Base-by-base conservation (phyloP, 2,888 invertebrate species). In the Aphodius sticticus region DNA sequence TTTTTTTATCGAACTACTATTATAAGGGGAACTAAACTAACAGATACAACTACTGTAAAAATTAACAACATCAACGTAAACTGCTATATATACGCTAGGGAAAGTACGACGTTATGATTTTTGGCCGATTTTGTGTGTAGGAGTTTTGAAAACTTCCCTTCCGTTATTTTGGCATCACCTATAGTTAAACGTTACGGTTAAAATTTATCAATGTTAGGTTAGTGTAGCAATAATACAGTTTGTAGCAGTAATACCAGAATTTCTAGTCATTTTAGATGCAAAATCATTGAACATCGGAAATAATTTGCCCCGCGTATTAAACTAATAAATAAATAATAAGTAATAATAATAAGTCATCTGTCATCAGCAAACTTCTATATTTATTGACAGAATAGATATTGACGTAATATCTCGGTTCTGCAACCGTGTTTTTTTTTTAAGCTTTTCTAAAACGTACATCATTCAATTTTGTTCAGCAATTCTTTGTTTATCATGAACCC, bases 1-100 rank as follows among this genome's bases (percentile, higher is more conserved):
- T 53, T 53, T 53, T 53, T 53, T 53, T 53, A 9, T 53, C 7
- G 53, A 12, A 53, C 53, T 69, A 76, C 76, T 76, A 76, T 35
- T 70, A 76, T 76, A 80, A 72, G 72, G n/a, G 16, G 15, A n/a
- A 72, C 72, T 72, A 36, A 72, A 72, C 35, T 16, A 76, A 69
- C 26, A 76, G 69, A 69, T 53, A 35, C 53, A 12, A 12, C 53
- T 53, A 53, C 53, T 0, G 53, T 53, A 9, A 7, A 53, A 53
- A 53, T 53, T 53, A 53, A 53, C 53, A 53, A 53, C 53, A 53
- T 53, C 53, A 53, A 53, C 53, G 7, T 12, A 53, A 53, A 53
- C 53, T 26, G 26, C 26, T 26, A 26, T 26, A 26, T 26, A 26
- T 26, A 26, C 26, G 26, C 26, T 26, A 26, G 26, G 26, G 26